A percentile compares a stretch with the other conserved stretches of the same genome.
phyloP scores from a whole-genome alignment of 2,888 invertebrate species.

The Drosophila cognata region DNA sequence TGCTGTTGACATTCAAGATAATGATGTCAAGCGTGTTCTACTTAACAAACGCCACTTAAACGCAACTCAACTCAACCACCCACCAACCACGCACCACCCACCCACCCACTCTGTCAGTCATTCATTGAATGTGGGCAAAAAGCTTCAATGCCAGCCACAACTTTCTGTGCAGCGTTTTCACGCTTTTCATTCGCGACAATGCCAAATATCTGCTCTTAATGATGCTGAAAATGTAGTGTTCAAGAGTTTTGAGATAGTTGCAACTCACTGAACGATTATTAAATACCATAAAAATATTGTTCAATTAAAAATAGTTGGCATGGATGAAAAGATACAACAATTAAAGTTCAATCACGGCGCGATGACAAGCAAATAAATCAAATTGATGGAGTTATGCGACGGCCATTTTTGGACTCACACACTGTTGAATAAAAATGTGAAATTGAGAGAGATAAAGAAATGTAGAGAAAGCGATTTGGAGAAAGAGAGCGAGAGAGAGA shows the following conservation, averaged over 20 bases:
- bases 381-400: not conserved
- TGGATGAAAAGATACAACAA: not conserved
- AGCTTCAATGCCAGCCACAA: slow-evolving; percentile 57
- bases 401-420: not conserved
- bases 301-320: slow-evolving; percentile 1
- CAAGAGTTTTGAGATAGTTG: slow-evolving; percentile 18
- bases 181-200: slow-evolving; percentile 18
- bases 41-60: slow-evolving; percentile 78
- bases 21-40: slow-evolving; percentile 75
- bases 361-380: slow-evolving; percentile 6
- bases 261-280: slow-evolving; percentile 47
- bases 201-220: slow-evolving; percentile 47
- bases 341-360: not conserved
- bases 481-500: not conserved
- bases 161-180: slow-evolving; percentile 14
- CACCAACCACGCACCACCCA: slow-evolving; percentile 10
- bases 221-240: slow-evolving; percentile 47
- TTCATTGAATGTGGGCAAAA: slow-evolving; percentile 41
- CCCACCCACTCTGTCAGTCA: slow-evolving; percentile 46
- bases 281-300: slow-evolving; percentile 24
- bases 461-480: too few relatives aligned
- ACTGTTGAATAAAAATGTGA: not conserved
- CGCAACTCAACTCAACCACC: slow-evolving; percentile 39
- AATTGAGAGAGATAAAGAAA: not conserved
- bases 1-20: slow-evolving; percentile 74